A percentile compares a stretch with the other conserved stretches of the same genome.
phyloP scores from a whole-genome alignment of 2,113 vertebrate genomes.

The Macquaria ambigua region DNA sequence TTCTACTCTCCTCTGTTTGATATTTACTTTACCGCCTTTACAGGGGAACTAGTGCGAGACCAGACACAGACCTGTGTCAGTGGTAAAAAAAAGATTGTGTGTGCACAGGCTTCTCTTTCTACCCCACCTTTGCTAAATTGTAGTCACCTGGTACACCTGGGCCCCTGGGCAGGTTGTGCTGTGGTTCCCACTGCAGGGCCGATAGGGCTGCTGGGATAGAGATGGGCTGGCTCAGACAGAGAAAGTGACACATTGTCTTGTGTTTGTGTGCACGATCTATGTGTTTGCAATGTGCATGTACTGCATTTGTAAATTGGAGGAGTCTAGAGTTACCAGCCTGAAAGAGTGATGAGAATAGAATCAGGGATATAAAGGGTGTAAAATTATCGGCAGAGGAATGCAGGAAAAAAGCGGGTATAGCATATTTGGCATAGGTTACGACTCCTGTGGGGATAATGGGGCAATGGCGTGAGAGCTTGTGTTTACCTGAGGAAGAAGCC shows the following conservation, averaged over 20 bases:
- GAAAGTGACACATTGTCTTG: constrained; percentile 18
- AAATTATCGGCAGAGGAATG: constrained; percentile 49
- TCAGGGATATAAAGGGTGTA: constrained; percentile 29
- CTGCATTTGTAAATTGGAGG: background rate
- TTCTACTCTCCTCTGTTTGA: constrained; percentile 83
- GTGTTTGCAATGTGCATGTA: background rate
- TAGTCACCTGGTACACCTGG: constrained; percentile 37
- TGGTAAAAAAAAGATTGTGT: constrained; percentile 55
- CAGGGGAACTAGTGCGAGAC: constrained; percentile 75
- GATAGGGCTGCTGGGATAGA: background rate
- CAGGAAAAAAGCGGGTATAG: constrained; percentile 44
- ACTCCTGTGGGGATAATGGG: constrained; percentile 74
- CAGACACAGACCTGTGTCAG: constrained; percentile 75
- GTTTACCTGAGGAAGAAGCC: constrained; percentile 73
- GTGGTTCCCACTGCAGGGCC: constrained; percentile 21
- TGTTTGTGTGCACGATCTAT: constrained; percentile 12
- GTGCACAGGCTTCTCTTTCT: constrained; percentile 42
- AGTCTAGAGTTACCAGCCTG: constrained; percentile 21
- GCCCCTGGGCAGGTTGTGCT: constrained; percentile 18
- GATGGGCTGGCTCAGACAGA: background rate
- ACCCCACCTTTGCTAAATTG: constrained; percentile 61
- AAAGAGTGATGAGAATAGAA: constrained; percentile 22
- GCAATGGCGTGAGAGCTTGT: constrained; percentile 75
- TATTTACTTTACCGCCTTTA: constrained; percentile 85
- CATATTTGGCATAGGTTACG: constrained; percentile 64